Conservation (phyloP, 2,797 vertebrate species). For the Gymnothorax reevesii region DNA sequence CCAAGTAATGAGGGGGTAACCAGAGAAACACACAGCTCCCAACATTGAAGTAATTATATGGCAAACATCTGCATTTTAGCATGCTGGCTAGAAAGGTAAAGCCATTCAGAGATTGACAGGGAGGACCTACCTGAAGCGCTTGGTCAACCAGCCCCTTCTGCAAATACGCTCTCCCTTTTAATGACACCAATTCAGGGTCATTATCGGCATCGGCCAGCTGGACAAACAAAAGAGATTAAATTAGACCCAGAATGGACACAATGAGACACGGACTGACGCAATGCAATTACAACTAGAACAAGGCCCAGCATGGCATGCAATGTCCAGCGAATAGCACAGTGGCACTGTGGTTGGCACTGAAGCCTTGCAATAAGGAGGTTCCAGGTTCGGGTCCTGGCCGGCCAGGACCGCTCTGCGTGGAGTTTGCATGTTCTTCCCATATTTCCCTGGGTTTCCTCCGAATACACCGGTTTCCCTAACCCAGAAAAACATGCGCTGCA, state of each 20-base stretch:
- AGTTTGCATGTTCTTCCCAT: too few species aligned
- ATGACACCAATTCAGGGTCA: constrained; percentile 72
- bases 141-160: constrained; percentile 79
- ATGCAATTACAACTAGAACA: background rate
- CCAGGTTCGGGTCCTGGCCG: too few species aligned
- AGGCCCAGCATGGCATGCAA: background rate
- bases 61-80: background rate
- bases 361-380: too few species aligned
- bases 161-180: constrained; percentile 80
- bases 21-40: background rate
- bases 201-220: constrained; percentile 80
- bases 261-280: background rate
- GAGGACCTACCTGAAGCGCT: constrained; percentile 77
- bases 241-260: background rate
- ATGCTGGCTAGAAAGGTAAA: background rate
- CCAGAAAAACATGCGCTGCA: too few species aligned
- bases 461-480: too few species aligned
- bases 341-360: too few species aligned
- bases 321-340: background rate
- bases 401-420: too few species aligned
- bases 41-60: background rate
- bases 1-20: background rate
- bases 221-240: constrained; percentile 35
- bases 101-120: background rate
- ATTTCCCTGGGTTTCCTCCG: too few species aligned